phyloP scores from a whole-genome alignment of 2,888 invertebrate species.

The Cepaea hortensis region DNA sequence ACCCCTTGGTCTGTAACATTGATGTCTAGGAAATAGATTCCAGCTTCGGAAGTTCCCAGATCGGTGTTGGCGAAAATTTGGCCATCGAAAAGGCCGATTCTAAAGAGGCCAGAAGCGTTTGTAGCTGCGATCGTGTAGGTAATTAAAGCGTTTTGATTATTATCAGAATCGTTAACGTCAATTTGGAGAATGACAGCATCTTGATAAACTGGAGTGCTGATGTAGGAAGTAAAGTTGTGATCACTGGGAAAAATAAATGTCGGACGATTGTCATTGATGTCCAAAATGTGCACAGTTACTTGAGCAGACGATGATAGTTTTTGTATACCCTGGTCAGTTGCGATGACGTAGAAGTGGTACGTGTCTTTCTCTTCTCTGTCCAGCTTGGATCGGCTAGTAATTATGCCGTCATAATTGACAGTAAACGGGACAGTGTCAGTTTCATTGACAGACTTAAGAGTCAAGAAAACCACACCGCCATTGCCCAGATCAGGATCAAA shows the following conservation, averaged over 20 bases:
- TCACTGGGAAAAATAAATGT: slow-evolving; percentile 35
- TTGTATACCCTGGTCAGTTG: slow-evolving; percentile 30
- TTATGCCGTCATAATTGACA: slow-evolving; percentile 15
- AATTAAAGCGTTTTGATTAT: slow-evolving; percentile 33
- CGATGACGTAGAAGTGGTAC: slow-evolving; percentile 31
- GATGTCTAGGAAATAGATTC: slow-evolving; percentile 42
- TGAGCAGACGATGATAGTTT: slow-evolving; percentile 26
- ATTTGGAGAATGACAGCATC: slow-evolving; percentile 92
- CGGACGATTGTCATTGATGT: slow-evolving; percentile 36
- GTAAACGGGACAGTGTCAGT: slow-evolving; percentile 25
- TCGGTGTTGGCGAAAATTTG: slow-evolving; percentile 39
- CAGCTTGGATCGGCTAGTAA: slow-evolving; percentile 1
- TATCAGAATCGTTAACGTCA: slow-evolving; percentile 92
- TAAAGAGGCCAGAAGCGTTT: slow-evolving; percentile 47
- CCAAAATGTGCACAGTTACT: slow-evolving; percentile 32
- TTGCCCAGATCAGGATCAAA: slow-evolving; percentile 86
- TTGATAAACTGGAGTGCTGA: slow-evolving; percentile 90
- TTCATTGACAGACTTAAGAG: background rate
- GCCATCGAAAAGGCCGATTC: slow-evolving; percentile 42
- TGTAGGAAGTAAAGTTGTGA: slow-evolving; percentile 64
- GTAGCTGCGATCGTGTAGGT: slow-evolving; percentile 30
- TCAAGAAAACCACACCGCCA: slow-evolving; percentile 4
- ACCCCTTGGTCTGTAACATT: slow-evolving; percentile 49
- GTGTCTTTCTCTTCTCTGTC: slow-evolving; percentile 32
- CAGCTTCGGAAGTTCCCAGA: slow-evolving; percentile 28